A percentile compares a stretch with the other conserved stretches of the same genome.
Conservation (phyloP, 2,113 vertebrate species). For the Phainopepla nitens region DNA sequence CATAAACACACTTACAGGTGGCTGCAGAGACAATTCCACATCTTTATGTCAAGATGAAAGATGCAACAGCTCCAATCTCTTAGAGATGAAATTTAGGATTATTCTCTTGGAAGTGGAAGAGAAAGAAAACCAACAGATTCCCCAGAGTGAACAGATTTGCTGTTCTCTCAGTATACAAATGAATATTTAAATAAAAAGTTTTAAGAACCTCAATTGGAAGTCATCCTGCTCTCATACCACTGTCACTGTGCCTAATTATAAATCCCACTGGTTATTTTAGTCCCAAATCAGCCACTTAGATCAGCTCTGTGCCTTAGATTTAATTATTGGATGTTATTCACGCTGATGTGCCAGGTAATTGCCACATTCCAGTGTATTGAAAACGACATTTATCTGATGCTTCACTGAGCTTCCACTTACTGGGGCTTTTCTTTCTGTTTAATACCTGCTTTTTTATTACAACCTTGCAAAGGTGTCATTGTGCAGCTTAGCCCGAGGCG, state of each 20-base stretch:
- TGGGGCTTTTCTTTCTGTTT: neutral
- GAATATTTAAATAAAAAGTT: neutral
- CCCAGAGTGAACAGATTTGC: neutral
- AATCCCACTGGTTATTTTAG: neutral
- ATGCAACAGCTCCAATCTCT: neutral
- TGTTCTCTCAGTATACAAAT: accelerated
- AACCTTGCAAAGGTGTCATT: neutral
- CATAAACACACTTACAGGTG: neutral
- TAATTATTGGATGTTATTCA: constrained; percentile 3
- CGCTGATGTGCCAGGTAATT: neutral
- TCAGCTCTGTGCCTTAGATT: neutral
- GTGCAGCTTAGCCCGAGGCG: neutral
- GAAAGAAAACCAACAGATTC: neutral
- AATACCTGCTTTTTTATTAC: neutral
- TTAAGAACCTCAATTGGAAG: neutral
- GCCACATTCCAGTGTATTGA: neutral
- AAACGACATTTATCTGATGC: neutral
- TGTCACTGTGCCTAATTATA: neutral
- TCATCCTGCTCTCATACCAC: neutral
- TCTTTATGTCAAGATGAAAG: neutral
- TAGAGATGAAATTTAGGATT: neutral
- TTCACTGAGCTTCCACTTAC: neutral
- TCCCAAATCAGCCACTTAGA: neutral
- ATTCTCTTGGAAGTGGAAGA: neutral
- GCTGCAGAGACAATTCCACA: neutral